A percentile compares a stretch with the other conserved stretches of the same genome.
These are phyloP conservation scores for Cepaea nemoralis DNA, from an alignment of 1,140 invertebrate genomes.

Conservation along the genomic window DNA sequence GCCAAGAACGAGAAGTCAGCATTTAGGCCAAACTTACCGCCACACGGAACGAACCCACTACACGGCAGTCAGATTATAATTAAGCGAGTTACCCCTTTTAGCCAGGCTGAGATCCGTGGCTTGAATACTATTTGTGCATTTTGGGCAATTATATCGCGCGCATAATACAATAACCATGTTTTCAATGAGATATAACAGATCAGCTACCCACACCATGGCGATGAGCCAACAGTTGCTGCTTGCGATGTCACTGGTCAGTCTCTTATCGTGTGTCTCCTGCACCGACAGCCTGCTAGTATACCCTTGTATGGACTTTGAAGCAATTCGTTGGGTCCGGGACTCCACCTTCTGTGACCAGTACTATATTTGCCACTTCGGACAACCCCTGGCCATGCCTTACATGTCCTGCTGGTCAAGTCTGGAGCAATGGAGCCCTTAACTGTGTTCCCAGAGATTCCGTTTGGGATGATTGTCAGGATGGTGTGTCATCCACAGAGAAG, in stretches of 20 bases:
- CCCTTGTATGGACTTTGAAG: conserved; percentile 42
- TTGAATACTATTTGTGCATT: too few species aligned
- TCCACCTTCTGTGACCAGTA: conserved; percentile 45
- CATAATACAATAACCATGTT: neutral
- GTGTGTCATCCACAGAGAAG: neutral
- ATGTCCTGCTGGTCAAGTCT: conserved; percentile 50
- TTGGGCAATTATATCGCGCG: too few species aligned
- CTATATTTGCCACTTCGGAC: conserved; percentile 53
- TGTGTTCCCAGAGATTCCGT: conserved; percentile 47
- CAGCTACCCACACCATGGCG: too few species aligned
- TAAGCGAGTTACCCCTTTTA: too few species aligned
- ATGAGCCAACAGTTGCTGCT: neutral
- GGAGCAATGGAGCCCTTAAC: conserved; percentile 49
- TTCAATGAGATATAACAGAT: neutral
- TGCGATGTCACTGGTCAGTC: neutral
- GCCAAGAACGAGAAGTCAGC: too few species aligned
- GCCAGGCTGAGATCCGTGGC: too few species aligned
- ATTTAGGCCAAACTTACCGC: too few species aligned
- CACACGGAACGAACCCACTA: too few species aligned
- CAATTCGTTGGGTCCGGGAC: conserved; percentile 50
- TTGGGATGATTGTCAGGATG: conserved; percentile 49
- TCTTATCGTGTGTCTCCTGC: neutral
- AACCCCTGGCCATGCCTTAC: conserved; percentile 49
- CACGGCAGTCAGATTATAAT: too few species aligned
- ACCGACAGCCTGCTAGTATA: conserved; percentile 22